Percentiles rank a stretch among this genome's conserved stretches.
Conservation (phyloP, 1,140 invertebrate species). For the Bombus vancouverensis region DNA sequence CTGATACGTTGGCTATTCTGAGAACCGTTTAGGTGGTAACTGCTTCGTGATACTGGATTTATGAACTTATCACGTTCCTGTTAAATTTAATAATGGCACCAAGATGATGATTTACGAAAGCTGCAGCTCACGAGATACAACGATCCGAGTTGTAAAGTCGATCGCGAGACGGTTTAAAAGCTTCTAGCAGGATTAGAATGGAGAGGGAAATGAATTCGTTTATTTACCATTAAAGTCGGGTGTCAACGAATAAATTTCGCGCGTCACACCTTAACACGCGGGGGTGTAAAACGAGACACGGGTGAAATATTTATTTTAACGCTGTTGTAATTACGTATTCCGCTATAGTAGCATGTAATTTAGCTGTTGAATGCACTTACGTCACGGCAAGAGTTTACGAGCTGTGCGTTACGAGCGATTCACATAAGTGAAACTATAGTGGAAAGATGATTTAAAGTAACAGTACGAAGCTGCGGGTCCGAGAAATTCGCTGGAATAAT, state of each 20-base stretch:
- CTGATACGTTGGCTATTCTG: conserved; percentile 23
- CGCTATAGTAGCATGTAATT: conserved; percentile 36
- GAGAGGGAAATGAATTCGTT: not conserved
- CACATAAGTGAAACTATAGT: not conserved
- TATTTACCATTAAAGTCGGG: not conserved
- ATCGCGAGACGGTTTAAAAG: not conserved
- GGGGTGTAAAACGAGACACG: not conserved
- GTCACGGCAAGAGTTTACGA: conserved; percentile 7
- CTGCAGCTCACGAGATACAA: not conserved
- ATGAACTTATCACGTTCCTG: conserved; percentile 14
- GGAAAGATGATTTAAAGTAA: conserved; percentile 6
- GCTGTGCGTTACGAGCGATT: not conserved
- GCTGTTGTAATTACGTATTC: conserved; percentile 43
- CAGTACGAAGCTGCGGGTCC: not conserved
- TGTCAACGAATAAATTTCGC: not conserved
- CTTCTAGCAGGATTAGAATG: not conserved
- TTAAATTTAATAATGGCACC: conserved; percentile 27
- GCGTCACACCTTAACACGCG: not conserved
- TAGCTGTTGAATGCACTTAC: conserved; percentile 16
- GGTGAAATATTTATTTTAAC: conserved; percentile 57
- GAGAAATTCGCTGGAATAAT: not conserved
- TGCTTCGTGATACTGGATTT: conserved; percentile 42
- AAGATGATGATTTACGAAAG: conserved; percentile 24
- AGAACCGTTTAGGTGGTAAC: conserved; percentile 39
- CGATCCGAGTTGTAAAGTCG: not conserved